phyloP scores from a whole-genome alignment of 2,113 vertebrate species.

The Spheniscus mendiculus region DNA sequence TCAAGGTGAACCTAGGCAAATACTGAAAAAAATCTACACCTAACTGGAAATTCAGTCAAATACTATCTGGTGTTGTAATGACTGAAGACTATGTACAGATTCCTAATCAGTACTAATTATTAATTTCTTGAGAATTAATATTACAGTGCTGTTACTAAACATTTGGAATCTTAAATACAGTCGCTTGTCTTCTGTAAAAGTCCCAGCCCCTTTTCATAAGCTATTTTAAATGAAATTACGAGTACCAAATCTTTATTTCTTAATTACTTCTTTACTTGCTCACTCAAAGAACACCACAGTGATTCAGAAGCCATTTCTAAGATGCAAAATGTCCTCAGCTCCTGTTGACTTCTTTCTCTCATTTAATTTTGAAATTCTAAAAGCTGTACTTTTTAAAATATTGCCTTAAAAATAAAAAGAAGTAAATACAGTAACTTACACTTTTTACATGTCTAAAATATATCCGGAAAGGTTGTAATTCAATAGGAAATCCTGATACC shows the following conservation, averaged over 20 bases:
- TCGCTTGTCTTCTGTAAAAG: background rate
- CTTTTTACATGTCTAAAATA: background rate
- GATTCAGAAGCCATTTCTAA: background rate
- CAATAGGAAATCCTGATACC: background rate
- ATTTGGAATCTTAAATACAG: background rate
- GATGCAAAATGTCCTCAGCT: background rate
- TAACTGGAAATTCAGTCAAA: background rate
- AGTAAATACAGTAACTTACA: background rate
- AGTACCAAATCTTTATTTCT: background rate
- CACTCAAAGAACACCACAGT: background rate
- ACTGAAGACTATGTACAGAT: background rate
- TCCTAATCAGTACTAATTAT: background rate
- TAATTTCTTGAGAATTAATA: background rate
- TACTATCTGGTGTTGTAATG: background rate
- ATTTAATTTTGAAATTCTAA: background rate
- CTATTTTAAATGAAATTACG: background rate
- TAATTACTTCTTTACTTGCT: background rate
- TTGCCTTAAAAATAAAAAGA: background rate
- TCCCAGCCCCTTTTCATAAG: background rate
- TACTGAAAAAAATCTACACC: background rate
- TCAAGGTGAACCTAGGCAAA: background rate
- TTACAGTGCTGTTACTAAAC: background rate
- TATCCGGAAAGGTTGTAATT: background rate
- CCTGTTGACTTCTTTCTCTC: background rate
- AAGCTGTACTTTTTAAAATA: background rate